A percentile compares a stretch with the other conserved stretches of the same genome.
Evolutionary conservation across 1,140 invertebrate genomes (phyloP).

Genomic region (Andrena cerasifolii): DNA sequence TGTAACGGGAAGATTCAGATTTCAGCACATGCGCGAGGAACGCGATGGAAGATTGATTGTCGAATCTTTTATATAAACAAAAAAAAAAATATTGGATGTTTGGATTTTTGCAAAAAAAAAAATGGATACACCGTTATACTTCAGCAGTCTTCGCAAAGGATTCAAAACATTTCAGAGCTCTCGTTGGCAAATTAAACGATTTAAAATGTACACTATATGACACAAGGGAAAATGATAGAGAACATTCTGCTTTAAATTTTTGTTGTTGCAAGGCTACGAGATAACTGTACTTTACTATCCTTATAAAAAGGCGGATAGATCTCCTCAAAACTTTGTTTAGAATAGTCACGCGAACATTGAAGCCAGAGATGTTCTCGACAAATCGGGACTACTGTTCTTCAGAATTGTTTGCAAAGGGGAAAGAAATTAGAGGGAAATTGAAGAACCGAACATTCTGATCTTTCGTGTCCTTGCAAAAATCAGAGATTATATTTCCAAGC

Average conservation of each 20-base stretch:
- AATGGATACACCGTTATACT: background rate
- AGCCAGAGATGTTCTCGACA: slow-evolving; percentile 6
- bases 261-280: background rate
- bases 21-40: background rate
- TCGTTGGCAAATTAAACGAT: background rate
- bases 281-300: slow-evolving; percentile 1
- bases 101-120: slow-evolving; percentile 9
- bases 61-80: background rate
- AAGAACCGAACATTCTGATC: no score
- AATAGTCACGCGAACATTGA: background rate
- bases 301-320: background rate
- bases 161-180: background rate
- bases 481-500: background rate
- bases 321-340: background rate
- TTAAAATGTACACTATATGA: background rate
- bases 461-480: no score
- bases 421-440: no score
- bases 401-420: background rate
- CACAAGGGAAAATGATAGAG: background rate
- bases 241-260: background rate
- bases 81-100: no score
- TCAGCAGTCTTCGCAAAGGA: background rate
- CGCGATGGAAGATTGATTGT: background rate
- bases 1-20: background rate
- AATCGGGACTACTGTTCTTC: background rate